Conservation (phyloP, 2,797 vertebrate genomes). For the Morus bassanus region DNA sequence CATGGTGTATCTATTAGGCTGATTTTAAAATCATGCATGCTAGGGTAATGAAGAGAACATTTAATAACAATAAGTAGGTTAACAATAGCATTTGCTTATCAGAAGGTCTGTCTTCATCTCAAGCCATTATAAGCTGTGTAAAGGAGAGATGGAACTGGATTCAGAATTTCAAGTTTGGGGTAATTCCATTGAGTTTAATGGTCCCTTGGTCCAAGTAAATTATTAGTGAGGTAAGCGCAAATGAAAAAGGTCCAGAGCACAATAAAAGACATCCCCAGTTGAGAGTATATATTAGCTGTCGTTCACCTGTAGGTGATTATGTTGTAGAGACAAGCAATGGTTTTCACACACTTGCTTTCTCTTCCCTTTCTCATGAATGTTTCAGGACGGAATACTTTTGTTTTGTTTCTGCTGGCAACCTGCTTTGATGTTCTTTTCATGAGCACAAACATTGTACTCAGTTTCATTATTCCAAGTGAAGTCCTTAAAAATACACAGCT, state of each 20-base stretch:
- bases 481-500: background rate
- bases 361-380: background rate
- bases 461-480: background rate
- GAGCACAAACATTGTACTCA: background rate
- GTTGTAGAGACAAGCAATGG: background rate
- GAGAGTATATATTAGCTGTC: background rate
- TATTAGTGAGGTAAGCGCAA: background rate
- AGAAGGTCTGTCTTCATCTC: background rate
- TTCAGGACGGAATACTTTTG: background rate
- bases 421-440: background rate
- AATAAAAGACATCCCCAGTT: background rate
- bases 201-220: background rate
- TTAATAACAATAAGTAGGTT: conserved; percentile 24
- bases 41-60: conserved; percentile 9
- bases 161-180: background rate
- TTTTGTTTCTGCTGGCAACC: background rate
- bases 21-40: background rate
- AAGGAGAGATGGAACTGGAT: background rate
- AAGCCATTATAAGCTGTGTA: background rate
- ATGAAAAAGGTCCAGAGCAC: background rate
- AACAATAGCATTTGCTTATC: background rate
- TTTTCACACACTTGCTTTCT: background rate
- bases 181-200: background rate
- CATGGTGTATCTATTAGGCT: background rate
- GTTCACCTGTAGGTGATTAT: background rate